Evolutionary conservation across 1,140 invertebrate species (phyloP).

Genomic region (Camponotus pennsylvanicus): DNA sequence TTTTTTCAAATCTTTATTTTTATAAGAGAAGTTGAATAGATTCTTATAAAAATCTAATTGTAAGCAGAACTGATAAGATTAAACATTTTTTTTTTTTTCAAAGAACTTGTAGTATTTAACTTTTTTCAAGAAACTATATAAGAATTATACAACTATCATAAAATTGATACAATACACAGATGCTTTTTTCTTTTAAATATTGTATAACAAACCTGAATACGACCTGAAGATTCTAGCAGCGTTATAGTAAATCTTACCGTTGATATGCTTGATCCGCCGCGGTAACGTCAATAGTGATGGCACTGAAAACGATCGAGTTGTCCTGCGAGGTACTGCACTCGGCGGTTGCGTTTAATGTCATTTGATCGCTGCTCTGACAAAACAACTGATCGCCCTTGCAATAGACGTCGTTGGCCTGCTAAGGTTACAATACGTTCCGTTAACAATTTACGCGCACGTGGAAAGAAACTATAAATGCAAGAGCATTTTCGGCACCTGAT

Average conservation of each 20-base stretch:
- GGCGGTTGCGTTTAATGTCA: conserved; percentile 81
- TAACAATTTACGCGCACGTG: not conserved
- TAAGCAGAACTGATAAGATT: no score
- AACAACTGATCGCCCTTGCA: conserved; percentile 77
- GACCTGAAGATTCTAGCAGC: not conserved
- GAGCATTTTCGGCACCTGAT: conserved; percentile 78
- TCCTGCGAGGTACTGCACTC: conserved; percentile 83
- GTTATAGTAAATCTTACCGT: conserved; percentile 72
- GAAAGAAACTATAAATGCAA: not conserved
- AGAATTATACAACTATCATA: no score
- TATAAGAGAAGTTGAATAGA: no score
- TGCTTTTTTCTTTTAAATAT: not conserved
- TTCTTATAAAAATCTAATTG: no score
- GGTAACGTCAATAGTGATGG: conserved; percentile 82
- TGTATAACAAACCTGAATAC: no score
- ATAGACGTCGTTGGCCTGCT: conserved; percentile 81
- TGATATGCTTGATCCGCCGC: conserved; percentile 84
- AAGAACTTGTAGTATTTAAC: not conserved
- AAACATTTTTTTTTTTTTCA: not conserved
- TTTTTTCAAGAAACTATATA: not conserved
- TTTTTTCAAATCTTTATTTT: no score
- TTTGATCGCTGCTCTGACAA: conserved; percentile 82
- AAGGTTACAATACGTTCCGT: conserved; percentile 58
- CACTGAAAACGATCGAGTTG: conserved; percentile 85
- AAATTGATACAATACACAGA: no score